Evolutionary conservation across 2,888 invertebrate genomes (phyloP).

Genomic region (Cerastis leucographa): DNA sequence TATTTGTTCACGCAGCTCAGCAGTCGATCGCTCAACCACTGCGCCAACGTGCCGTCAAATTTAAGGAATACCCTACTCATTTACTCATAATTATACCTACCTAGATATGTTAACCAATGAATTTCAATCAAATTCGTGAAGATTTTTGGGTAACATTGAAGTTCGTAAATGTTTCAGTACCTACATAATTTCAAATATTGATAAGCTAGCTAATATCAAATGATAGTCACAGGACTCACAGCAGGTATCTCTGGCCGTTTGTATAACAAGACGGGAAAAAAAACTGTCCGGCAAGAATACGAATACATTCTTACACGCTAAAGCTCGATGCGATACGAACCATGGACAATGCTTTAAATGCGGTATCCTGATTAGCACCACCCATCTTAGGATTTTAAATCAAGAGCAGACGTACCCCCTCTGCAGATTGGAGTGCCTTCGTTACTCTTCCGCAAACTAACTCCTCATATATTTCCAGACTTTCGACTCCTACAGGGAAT

Average conservation of each 20-base stretch:
- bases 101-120: neutral
- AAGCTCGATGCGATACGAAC: neutral
- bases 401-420: neutral
- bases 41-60: too few relatives aligned
- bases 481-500: slow-evolving; percentile 64
- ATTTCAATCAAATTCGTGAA: neutral
- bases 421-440: neutral
- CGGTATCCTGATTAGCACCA: neutral
- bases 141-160: neutral
- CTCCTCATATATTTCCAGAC: slow-evolving; percentile 62
- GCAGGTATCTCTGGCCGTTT: neutral
- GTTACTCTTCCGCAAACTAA: slow-evolving; percentile 1
- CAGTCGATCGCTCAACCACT: too few relatives aligned
- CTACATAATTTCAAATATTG: slow-evolving; percentile 8
- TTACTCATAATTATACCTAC: neutral
- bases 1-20: too few relatives aligned
- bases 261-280: neutral
- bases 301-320: too few relatives aligned
- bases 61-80: neutral
- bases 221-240: neutral
- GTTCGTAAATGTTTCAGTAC: neutral
- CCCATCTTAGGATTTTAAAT: neutral
- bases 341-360: neutral
- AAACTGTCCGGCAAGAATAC: neutral
- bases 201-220: neutral